Evolutionary conservation across 2,888 invertebrate species (phyloP).

Genomic region (Eupithecia abbreviata): DNA sequence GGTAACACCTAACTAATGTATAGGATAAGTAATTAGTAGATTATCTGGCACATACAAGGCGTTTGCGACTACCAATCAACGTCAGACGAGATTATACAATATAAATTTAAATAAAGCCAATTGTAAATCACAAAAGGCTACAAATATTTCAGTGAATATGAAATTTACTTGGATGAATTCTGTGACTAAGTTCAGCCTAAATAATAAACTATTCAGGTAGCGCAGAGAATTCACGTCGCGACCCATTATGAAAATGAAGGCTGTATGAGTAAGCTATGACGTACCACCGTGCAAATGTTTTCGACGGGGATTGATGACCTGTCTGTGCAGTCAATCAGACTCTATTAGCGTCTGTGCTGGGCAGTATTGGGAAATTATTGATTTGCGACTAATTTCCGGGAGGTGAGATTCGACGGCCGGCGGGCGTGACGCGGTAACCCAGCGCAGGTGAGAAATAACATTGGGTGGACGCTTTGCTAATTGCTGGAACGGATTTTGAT

Average conservation of each 20-base stretch:
- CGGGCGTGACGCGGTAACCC: constrained; percentile 67
- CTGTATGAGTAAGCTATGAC: constrained; percentile 36
- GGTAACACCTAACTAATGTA: background rate
- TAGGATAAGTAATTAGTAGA: background rate
- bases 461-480: constrained; percentile 29
- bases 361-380: constrained; percentile 77
- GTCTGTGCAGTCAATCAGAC: constrained; percentile 68
- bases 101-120: background rate
- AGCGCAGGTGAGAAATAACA: constrained; percentile 47
- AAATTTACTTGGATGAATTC: background rate
- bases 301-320: constrained; percentile 44
- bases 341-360: constrained; percentile 64
- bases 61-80: background rate
- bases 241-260: constrained; percentile 35
- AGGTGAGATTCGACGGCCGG: constrained; percentile 54
- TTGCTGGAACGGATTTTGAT: constrained; percentile 19
- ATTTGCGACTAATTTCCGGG: constrained; percentile 79
- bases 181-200: background rate
- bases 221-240: constrained; percentile 9
- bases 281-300: constrained; percentile 44
- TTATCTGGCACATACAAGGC: background rate
- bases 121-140: background rate
- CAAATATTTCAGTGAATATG: background rate
- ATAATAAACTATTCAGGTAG: constrained; percentile 8
- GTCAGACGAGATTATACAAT: background rate